Evolutionary conservation across 2,797 vertebrate species (phyloP), one percentile per base, ranked within the genome.

Genomic region (Melopsittacus undulatus): DNA sequence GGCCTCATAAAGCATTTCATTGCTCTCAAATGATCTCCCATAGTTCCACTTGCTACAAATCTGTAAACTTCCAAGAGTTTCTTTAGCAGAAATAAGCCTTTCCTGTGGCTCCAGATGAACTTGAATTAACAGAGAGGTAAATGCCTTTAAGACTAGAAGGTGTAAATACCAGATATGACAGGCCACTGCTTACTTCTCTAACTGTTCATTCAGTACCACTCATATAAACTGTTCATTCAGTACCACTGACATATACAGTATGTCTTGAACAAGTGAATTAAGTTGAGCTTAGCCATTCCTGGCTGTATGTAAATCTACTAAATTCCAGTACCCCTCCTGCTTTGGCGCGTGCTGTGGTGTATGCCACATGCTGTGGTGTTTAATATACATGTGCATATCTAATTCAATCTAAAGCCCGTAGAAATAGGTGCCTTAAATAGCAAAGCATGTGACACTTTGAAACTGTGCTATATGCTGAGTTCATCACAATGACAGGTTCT

Each of bases 401-500:
- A 78, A 67, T 51, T 79, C 5, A 9, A 43, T 73, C 15, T 15
- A 9, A 57, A 93, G 92, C 91, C 94, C 81, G 61, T 19, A 67
- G 64, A 67, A 96, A 43, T 68, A 68, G 87, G 62, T 49, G 80
- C 45, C 81, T 91, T 64, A 64, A 67, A 72, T 67, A 90, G 69
- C 87, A 92, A 49, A 80, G 54, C 13, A 45, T 96, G 92, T 97
- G 97, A 96, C 97, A 96, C 98, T 98, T 98, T 36, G 70, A 96
- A 97, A 97, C 84, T 43, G 42, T 97, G 73, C 95, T 97, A 78
- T 97, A 87, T 97, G 85, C 94, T 56, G 70, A 95, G 94, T 94
- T 96, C 67, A 59, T 90, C 67, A 79, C 59, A 73, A 46, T 88
- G 91, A 54, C 90, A 96, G 83, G 32, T 84, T 79, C 68, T 95